Evolutionary conservation across 2,113 vertebrate species (phyloP), one percentile per base, ranked within the genome.

Genomic region (Bubo blakistoni): DNA sequence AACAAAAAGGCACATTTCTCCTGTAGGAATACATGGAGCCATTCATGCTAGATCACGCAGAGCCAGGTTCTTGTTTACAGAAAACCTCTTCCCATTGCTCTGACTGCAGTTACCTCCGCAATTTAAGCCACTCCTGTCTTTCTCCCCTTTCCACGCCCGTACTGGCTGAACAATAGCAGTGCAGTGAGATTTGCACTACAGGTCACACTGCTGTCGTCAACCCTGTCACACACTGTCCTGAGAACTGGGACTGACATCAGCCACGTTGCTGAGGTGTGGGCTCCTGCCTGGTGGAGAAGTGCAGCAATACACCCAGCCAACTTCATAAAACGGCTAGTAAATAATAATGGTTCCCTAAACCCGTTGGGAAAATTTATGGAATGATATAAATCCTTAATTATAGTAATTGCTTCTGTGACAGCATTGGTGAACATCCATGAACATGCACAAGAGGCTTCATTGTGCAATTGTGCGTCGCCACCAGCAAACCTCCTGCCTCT

Each of bases 301-400:
- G 29, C 27, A 66, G 27, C 0, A 0, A 16, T 36, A 32, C 34
- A 55, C 17, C 54, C 58, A 36, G 21, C 6, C 2, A 1, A 5
- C 40, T 54, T 77, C 4, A 19, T 26, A 34, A 61, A 69, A 27
- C 0, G 1, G 27, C 73, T 36, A n/a, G 15, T 25, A 71, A 74
- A 59, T 29, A 32, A 11, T 16, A 17, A 42, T 4, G 13, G 6
- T 32, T 87, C 44, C 69, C 34, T 71, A 30, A 87, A 79, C 29
- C 47, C 7, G 1, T 1, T 57, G 57, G 73, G 73, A 67, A 72
- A 59, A 46, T 11, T 2, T 44, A 36, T 26, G 30, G 26, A 67
- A 49, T 87, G 0, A 49, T 67, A 70, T 79, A 79, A 87, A 65
- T 44, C 49, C 47, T 18, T 46, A 69, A 46, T 79, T 47, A 11